Evolutionary conservation across 2,888 invertebrate species (phyloP).

Genomic region (Sarcophaga rosellei): DNA sequence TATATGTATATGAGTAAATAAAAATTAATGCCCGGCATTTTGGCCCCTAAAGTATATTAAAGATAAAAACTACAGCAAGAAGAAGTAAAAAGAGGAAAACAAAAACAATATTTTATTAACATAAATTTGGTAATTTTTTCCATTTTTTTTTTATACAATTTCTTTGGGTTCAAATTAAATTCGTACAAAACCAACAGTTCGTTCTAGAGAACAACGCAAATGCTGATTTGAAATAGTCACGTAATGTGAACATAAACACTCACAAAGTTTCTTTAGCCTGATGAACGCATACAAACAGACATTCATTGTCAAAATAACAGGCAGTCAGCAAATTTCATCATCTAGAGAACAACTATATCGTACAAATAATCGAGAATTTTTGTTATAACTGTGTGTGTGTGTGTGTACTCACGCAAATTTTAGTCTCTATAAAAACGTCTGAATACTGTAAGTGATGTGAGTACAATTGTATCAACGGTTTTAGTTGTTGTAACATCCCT

Average conservation of each 20-base stretch:
- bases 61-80: background rate
- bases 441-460: too few species aligned
- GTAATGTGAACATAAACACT: background rate
- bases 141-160: too few species aligned
- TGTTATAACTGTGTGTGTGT: background rate
- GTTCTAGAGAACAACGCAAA: too few species aligned
- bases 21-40: conserved; percentile 40
- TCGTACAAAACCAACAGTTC: too few species aligned
- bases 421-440: background rate
- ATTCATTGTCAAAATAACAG: conserved; percentile 61
- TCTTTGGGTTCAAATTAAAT: too few species aligned
- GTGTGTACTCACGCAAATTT: conserved; percentile 9
- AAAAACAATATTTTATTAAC: conserved; percentile 17
- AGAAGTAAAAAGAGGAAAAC: background rate
- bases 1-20: conserved; percentile 2
- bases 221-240: background rate
- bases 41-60: conserved; percentile 29
- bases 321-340: conserved; percentile 51
- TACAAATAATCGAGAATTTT: background rate
- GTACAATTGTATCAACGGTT: too few species aligned
- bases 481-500: background rate
- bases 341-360: background rate
- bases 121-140: background rate
- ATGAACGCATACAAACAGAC: conserved; percentile 53
- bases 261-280: background rate